Percentiles rank a stretch among this genome's conserved stretches.
Conservation (phyloP, 2,797 vertebrate species). For the Melanotaenia trifasciata region DNA sequence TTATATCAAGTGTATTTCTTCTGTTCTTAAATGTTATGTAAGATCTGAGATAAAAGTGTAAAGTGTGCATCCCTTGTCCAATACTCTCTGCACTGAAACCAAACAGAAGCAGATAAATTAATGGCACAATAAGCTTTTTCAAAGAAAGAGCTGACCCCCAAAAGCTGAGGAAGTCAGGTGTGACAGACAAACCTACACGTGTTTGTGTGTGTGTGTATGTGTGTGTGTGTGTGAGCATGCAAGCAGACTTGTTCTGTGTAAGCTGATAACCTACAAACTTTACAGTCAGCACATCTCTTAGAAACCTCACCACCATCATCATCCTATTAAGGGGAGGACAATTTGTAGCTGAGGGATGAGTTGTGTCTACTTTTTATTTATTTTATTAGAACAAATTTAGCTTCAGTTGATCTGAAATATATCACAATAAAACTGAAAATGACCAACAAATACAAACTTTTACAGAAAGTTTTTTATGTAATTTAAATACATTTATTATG, state of each 20-base stretch:
- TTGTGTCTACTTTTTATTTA: background rate
- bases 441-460: too few relatives aligned
- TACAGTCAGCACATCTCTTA: constrained; percentile 79
- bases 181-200: background rate
- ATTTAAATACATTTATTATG: too few relatives aligned
- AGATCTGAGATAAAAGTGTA: background rate
- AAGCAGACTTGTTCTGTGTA: constrained; percentile 48
- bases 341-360: background rate
- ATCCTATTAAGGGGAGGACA: constrained; percentile 74
- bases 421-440: too few relatives aligned
- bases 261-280: constrained; percentile 76
- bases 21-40: background rate
- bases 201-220: constrained; percentile 9
- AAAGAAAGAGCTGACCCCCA: background rate
- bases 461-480: too few relatives aligned
- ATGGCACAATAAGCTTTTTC: constrained; percentile 3
- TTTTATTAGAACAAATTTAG: background rate
- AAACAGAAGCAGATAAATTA: background rate
- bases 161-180: constrained; percentile 2
- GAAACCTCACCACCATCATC: constrained; percentile 52
- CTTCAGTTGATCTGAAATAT: background rate
- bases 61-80: background rate
- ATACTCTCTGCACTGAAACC: background rate
- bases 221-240: background rate
- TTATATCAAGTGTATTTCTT: background rate